Percentiles rank a stretch among this genome's conserved stretches.
phyloP scores from a whole-genome alignment of 2,888 invertebrate genomes.

The Sturmia bella region DNA sequence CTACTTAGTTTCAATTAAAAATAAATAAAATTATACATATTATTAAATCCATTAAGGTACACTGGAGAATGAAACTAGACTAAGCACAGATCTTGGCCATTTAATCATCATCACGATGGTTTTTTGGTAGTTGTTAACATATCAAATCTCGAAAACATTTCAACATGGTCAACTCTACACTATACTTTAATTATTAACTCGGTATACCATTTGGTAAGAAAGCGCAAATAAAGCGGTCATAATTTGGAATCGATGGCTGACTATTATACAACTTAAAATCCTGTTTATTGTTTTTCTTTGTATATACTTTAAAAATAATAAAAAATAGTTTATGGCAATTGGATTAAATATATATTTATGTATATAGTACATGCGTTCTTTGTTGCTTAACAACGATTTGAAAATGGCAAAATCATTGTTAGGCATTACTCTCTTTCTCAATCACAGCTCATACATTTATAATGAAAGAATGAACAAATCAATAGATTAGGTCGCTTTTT shows the following conservation, averaged over 20 bases:
- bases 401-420: conserved; percentile 37
- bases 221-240: conserved; percentile 14
- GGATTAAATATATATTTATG: conserved; percentile 22
- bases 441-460: conserved; percentile 39
- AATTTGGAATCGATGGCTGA: conserved; percentile 32
- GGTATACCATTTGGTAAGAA: conserved; percentile 19
- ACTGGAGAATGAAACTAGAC: conserved; percentile 66
- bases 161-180: conserved; percentile 18
- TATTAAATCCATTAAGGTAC: conserved; percentile 68
- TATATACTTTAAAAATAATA: conserved; percentile 7
- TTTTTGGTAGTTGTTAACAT: conserved; percentile 30
- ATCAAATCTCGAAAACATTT: conserved; percentile 20
- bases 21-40: conserved; percentile 66
- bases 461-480: conserved; percentile 1
- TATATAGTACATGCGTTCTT: conserved; percentile 31
- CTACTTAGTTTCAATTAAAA: conserved; percentile 58
- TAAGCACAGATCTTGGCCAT: conserved; percentile 53
- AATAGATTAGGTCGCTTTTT: no score
- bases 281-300: conserved; percentile 47
- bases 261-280: conserved; percentile 51
- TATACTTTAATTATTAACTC: neutral
- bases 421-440: conserved; percentile 10
- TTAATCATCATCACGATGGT: conserved; percentile 19
- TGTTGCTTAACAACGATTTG: conserved; percentile 14
- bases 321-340: conserved; percentile 52